Base-by-base conservation (phyloP, 2,888 invertebrate genomes). In the Tethea ocularis region DNA sequence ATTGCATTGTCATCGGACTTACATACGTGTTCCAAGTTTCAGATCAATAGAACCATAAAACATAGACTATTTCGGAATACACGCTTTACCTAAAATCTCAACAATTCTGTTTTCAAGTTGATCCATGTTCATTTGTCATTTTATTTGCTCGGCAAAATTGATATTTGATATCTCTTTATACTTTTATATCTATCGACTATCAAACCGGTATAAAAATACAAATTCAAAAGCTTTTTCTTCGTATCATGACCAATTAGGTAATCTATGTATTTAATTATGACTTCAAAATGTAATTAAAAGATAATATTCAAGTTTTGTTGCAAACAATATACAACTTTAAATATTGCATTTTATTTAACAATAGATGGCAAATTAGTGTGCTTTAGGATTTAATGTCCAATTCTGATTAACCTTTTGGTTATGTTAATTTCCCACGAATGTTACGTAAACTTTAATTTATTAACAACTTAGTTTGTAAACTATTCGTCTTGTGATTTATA, bases 321-420 rank as follows among this genome's bases (percentile, higher is more conserved):
- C 20, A 46, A 46, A 46, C 20, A 46, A 46, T 46, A 41, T 15
- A 46, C n/a, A n/a, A 10, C 46, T 13, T 41, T 33, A 33, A 33
- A 33, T 2, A 13, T 33, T 33, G 33, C 2, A 13, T 33, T 33
- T 46, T 41, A 41, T n/a, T 46, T 46, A 46, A 46, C 46, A 46
- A 46, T 46, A 46, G 46, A 46, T 33, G 33, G 33, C n/a, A 46
- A 10, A 46, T 46, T 46, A 46, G 46, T 20, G 46, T 46, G 46
- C 46, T 46, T 46, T 20, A 46, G 20, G 20, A 46, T 46, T 46
- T 46, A 46, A 46, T 46, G n/a, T 46, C 10, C n/a, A 20, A 46
- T 46, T 46, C 20, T 46, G 20, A 46, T 20, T 46, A 46, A 46
- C 46, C 46, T 46, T 46, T 46, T 46, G 46, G 17, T n/a, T 10